Base-by-base conservation (phyloP, 2,888 invertebrate genomes). In the Drosophila histrio region DNA sequence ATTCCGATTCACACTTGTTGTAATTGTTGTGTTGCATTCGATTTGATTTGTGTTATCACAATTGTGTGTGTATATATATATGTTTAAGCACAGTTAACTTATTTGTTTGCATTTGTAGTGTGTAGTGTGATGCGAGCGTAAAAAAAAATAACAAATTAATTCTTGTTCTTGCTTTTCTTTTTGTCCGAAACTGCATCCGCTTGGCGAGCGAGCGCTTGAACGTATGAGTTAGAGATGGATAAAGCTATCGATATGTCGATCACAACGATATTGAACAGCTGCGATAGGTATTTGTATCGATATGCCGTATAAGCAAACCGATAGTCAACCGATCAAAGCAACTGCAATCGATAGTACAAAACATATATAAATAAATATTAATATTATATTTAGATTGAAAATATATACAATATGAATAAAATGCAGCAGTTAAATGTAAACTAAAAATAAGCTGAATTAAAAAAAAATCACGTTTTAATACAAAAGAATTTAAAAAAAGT, bases 151-250 rank as follows among this genome's bases (percentile, higher is more conserved):
- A 74, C 61, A 70, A 69, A 65, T 52, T 62, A 61, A 38, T 52
- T 52, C 50, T 38, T 54, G 34, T 52, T 52, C 50, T 38, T 54
- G 34, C n/a, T 44, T 56, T 38, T 43, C 54, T 58, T 62, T 49
- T 53, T 69, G 72, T 73, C 74, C 73, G 70, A 70, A 73, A 65
- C 59, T 74, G 70, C 73, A 74, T 73, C 73, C 70, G 74, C 73
- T 74, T 70, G 69, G 38, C 58, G 53, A 69, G 70, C 73, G 74
- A 73, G 65, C 70, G 73, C 64, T 73, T 73, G 57, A 73, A 73
- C 73, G 74, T 73, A 73, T 73, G 72, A 64, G 69, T 54, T 57
- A 47, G 57, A 8, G 57, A 57, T 57, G 57, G 38, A 28, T 17
- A 38, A 38, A n/a, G 7, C 28, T 57, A 57, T 57, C 57, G 57